Evolutionary conservation across 1,140 invertebrate species (phyloP), one percentile per base, ranked within the genome.

Genomic region (Conopomorpha cramerella): DNA sequence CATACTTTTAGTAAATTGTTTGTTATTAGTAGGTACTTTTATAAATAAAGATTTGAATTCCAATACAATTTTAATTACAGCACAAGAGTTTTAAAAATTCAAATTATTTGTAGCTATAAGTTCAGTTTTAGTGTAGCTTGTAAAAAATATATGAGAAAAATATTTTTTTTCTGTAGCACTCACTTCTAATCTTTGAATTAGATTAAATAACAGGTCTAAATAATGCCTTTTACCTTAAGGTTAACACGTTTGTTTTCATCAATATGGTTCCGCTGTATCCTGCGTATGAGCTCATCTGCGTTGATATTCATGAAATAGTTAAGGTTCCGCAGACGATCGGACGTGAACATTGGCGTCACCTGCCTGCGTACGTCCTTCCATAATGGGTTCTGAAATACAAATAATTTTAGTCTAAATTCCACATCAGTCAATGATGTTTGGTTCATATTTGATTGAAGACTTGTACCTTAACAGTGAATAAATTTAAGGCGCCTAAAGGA

Each of bases 221-320:
- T 6, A 15, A 28, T 23, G 2, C 16, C 19, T 30, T 11, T 39
- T 53, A 66, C 65, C 60, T 70, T 70, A n/a, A 70, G 39, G 30
- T 66, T 50, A 6, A 54, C 54, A 18, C 34, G 10, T 31, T 56
- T 34, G 0, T 57, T 55, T 2, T 49, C 44, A 0, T 61, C 50
- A n/a, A 70, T 37, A 29, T 57, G 48, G 34, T 65, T 55, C 7
- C 44, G 33, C 30, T 64, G 43, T 8, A 70, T 49, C 29, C 54
- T 70, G 3, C 35, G 25, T 1, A 66, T 50, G 1, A 70, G 43
- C 30, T 64, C 47, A 2, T 25, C 38, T 2, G 60, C 49, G 32
- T 70, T 70, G 8, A 42, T 28, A 19, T 66, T 70, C 65, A 70
- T 70, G 1, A 66, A 42, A 6, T 64, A 52, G 7, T 58, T 60